Percentiles rank a stretch among this genome's conserved stretches.
Conservation (phyloP, 2,113 vertebrate species). For the Egretta garzetta region DNA sequence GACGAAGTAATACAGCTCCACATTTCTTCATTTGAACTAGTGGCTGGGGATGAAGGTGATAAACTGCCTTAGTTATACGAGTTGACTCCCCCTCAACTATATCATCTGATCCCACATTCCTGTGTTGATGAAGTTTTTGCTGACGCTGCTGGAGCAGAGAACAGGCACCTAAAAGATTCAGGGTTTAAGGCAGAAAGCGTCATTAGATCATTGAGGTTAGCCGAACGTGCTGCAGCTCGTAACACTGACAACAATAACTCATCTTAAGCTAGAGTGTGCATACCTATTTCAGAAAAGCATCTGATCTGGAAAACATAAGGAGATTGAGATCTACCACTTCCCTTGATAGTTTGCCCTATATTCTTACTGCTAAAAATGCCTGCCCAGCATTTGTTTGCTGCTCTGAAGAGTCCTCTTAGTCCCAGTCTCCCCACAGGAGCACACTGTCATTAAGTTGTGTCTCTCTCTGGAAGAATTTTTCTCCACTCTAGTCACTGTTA, state of each 20-base stretch:
- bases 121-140: background rate
- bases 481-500: background rate
- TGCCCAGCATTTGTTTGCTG: background rate
- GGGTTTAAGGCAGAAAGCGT: background rate
- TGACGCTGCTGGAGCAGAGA: background rate
- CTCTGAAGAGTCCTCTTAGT: background rate
- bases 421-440: background rate
- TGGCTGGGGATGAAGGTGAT: background rate
- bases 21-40: background rate
- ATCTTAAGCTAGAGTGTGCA: rapidly evolving
- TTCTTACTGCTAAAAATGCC: background rate
- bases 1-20: background rate
- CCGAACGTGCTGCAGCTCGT: background rate
- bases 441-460: background rate
- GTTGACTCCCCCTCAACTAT: background rate
- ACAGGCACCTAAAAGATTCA: background rate
- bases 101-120: background rate
- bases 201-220: background rate
- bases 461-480: background rate
- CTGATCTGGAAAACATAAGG: background rate
- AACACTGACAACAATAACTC: background rate
- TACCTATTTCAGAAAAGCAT: background rate
- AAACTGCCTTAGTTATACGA: background rate
- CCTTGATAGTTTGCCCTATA: background rate
- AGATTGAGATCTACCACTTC: background rate